These are phyloP conservation scores for Hydrophis major DNA, from an alignment of 2,797 vertebrate genomes.

Conservation along the genomic window DNA sequence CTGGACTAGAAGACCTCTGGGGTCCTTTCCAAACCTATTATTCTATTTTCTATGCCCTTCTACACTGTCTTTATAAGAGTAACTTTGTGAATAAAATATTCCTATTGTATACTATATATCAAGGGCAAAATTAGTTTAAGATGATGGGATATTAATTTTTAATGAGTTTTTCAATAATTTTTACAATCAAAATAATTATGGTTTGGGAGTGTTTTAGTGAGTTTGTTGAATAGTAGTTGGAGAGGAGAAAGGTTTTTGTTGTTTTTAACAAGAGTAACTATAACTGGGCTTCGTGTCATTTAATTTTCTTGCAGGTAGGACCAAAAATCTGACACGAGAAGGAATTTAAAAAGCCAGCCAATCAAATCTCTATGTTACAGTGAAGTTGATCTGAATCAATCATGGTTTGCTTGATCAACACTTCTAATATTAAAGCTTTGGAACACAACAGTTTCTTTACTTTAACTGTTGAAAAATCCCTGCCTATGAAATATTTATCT, in stretches of 20 bases:
- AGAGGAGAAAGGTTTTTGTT: conserved; percentile 43
- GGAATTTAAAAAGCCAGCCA: conserved; percentile 51
- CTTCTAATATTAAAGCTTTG: conserved; percentile 66
- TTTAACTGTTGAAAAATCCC: conserved; percentile 60
- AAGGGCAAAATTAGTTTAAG: neutral
- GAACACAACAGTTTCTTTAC: conserved; percentile 64
- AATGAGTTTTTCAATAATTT: neutral
- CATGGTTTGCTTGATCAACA: conserved; percentile 69
- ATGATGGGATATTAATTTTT: neutral
- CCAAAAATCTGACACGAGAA: conserved; percentile 49
- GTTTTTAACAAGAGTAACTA: conserved; percentile 11
- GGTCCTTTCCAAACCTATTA: too few species aligned
- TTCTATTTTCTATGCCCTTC: neutral
- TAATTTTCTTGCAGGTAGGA: conserved; percentile 64
- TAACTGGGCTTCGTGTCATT: conserved; percentile 60
- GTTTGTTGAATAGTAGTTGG: conserved; percentile 39
- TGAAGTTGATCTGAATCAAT: conserved; percentile 66
- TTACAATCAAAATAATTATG: conserved; percentile 54
- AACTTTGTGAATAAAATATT: neutral
- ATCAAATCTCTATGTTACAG: conserved; percentile 55
- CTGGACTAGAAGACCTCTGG: too few species aligned
- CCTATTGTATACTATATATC: neutral
- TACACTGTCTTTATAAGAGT: neutral
- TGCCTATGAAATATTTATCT: conserved; percentile 69
- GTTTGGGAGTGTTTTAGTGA: conserved; percentile 48